These are phyloP conservation scores for Oryctolagus cuniculus DNA, from an alignment of 2,113 vertebrate species.

Conservation along the genomic window mOryCun1.1 NC_091449.1:56412501-56413000, in stretches of 20 bases:
- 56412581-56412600: background rate
- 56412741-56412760: slow-evolving; percentile 41
- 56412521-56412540: slow-evolving; percentile 35
- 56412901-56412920: too few relatives aligned
- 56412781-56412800: background rate
- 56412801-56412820: too few relatives aligned
- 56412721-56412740: slow-evolving; percentile 14
- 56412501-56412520: slow-evolving; percentile 24
- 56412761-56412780: background rate
- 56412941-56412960: too few relatives aligned
- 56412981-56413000: too few relatives aligned
- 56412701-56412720: background rate
- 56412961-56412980: too few relatives aligned
- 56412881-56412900: too few relatives aligned
- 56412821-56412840: too few relatives aligned
- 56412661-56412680: background rate
- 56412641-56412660: background rate
- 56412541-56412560: background rate
- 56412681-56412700: slow-evolving; percentile 1
- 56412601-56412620: slow-evolving; percentile 18
- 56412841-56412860: too few relatives aligned
- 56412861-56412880: too few relatives aligned
- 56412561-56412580: slow-evolving; percentile 12
- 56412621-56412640: slow-evolving; percentile 29
- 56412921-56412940: too few relatives aligned